Base-by-base conservation (phyloP, 2,888 invertebrate species). In the Heliconius aoede region DNA sequence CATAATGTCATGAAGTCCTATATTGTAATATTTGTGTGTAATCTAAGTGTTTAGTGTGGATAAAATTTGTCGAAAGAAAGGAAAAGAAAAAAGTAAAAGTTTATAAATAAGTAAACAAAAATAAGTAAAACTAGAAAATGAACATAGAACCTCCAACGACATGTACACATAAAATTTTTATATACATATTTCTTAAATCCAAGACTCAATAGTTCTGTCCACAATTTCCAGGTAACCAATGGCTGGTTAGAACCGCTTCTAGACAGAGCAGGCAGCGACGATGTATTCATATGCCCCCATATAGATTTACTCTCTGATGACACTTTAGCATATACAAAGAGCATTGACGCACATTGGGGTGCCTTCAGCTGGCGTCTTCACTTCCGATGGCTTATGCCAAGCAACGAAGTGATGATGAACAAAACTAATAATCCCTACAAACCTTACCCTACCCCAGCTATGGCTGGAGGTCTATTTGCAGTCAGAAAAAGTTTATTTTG, bases 331-430 rank as follows among this genome's bases (percentile, higher is more conserved):
- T 99, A 99, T 88, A 97, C 97, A 4, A 97, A 98, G 85, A 98
- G 98, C 78, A 98, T 98, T 82, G 99, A 99, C 88, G 96, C 99
- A 69, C 99, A 99, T 85, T 99, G 99, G 97, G 99, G 99, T 5
- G 99, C 98, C 0, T 99, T 99, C 89, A 99, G 99, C 89, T 99
- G 99, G 99, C 97, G 98, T 82, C 94, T 99, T 24, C 99, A 99
- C 87, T 99, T 97, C 85, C 95, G 98, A 32, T 98, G 97, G 98
- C 96, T 97, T 81, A 96, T 97, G 76, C 95, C 97, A 0, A 96
- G 97, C 40, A 95, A 95, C 55, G 94, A 95, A 76, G 95, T 97
- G 78, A 90, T 97, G 84, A 92, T 95, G 80, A 95, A 95, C 78
- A 93, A 96, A 81, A 93, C 95, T 24, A 90, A 95, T 65, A 95